These are phyloP conservation scores for Pseudochirops cupreus DNA, from an alignment of 2,797 vertebrate species.

Conservation along the genomic window DNA sequence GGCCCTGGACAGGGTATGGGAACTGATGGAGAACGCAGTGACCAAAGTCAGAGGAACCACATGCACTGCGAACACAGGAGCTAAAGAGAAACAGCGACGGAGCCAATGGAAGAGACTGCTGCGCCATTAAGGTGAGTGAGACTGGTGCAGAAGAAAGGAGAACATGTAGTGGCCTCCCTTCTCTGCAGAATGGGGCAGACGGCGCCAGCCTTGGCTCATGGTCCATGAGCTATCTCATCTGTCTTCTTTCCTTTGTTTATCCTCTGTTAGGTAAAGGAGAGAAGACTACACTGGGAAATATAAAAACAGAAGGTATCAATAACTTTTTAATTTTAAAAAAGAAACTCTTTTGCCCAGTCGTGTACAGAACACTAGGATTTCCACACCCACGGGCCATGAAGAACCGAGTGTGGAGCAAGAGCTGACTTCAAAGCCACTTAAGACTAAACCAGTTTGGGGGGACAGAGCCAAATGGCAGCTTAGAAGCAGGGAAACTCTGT, in stretches of 20 bases:
- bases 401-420: background rate
- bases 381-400: background rate
- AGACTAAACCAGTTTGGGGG: background rate
- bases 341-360: background rate
- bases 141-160: background rate
- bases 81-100: no score
- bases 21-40: background rate
- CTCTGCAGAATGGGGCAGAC: background rate
- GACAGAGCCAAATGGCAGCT: no score
- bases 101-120: background rate
- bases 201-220: background rate
- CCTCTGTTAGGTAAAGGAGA: background rate
- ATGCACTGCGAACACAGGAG: accelerated
- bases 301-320: background rate
- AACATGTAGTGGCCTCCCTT: background rate
- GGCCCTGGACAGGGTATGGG: background rate
- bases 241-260: background rate
- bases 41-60: background rate
- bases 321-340: background rate
- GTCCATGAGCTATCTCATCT: background rate
- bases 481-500: no score
- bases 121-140: background rate
- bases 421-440: background rate
- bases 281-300: background rate
- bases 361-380: background rate